Evolutionary conservation across 2,113 vertebrate species (phyloP).

Genomic region (Plecotus auritus): DNA sequence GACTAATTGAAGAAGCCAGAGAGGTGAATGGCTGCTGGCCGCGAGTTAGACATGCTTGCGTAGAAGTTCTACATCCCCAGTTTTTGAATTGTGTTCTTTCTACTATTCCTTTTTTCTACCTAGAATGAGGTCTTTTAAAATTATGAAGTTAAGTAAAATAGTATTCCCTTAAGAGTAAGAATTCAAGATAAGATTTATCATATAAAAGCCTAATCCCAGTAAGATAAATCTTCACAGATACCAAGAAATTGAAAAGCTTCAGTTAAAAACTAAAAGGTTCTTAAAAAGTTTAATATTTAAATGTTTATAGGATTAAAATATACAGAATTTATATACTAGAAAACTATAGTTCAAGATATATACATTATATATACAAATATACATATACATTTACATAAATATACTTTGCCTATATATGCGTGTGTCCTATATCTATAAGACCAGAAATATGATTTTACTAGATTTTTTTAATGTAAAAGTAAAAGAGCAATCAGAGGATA

Average conservation of each 20-base stretch:
- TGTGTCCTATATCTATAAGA: background rate
- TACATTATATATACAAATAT: background rate
- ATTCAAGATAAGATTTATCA: background rate
- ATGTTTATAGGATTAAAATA: background rate
- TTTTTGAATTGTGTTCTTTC: background rate
- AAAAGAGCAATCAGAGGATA: background rate
- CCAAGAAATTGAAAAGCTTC: background rate
- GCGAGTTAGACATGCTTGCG: too few species aligned
- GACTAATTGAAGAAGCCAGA: background rate
- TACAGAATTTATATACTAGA: background rate
- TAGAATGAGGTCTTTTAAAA: background rate
- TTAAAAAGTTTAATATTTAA: background rate
- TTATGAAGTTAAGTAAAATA: constrained; percentile 25
- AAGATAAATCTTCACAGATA: background rate
- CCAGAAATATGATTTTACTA: background rate
- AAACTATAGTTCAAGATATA: background rate
- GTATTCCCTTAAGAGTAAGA: background rate
- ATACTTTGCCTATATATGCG: background rate
- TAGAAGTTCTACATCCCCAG: background rate
- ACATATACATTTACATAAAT: background rate
- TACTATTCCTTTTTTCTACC: background rate
- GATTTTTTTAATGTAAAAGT: background rate
- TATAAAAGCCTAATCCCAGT: background rate
- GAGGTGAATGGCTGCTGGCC: background rate
- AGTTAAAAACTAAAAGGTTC: background rate